Evolutionary conservation across 2,888 invertebrate genomes (phyloP), one percentile per base, ranked within the genome.

Genomic region (Hydrotaea diabolus): DNA sequence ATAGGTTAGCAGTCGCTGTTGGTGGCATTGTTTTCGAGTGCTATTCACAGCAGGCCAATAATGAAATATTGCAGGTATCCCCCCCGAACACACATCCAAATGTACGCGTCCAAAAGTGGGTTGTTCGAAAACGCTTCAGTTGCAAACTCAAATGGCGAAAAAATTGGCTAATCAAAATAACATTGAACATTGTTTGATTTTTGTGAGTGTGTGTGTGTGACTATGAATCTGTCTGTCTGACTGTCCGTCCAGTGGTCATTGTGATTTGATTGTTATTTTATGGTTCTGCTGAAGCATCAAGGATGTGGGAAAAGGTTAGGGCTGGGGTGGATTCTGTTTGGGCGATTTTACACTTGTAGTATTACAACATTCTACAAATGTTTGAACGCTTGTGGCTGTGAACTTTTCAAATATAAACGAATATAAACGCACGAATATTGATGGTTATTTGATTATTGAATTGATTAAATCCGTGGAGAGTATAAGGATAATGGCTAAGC

Each of bases 91-190:
- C 49, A 49, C 49, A 49, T n/a, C 2, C 15, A 49, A 15, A 59
- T 26, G 26, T 13, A 26, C 59, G 15, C 8, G 15, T 11, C 1
- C 23, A n/a, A 62, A 15, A 62, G 59, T 15, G 9, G 55, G 21
- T 19, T 62, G 17, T 62, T 62, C 19, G 43, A 69, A 69, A 69
- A 69, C 19, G 23, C 46, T 69, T 43, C 21, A 13, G 21, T 21
- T 46, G 66, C 43, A 19, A 43, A 69, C 11, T 43, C 69, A 69
- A 69, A 69, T 69, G 43, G 69, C 39, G 69, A 69, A 69, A 43
- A 69, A 69, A 69, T 69, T 69, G 69, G 69, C 69, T 69, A 69
- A 69, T 69, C 69, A 69, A 69, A 69, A 69, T 69, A 69, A 69
- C 23, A 69, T 69, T 69, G 46, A 69, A 69, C 23, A 69, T 69